Evolutionary conservation across 2,888 invertebrate genomes (phyloP), one percentile per base, ranked within the genome.

Genomic region (Mycalesis mineus): DNA sequence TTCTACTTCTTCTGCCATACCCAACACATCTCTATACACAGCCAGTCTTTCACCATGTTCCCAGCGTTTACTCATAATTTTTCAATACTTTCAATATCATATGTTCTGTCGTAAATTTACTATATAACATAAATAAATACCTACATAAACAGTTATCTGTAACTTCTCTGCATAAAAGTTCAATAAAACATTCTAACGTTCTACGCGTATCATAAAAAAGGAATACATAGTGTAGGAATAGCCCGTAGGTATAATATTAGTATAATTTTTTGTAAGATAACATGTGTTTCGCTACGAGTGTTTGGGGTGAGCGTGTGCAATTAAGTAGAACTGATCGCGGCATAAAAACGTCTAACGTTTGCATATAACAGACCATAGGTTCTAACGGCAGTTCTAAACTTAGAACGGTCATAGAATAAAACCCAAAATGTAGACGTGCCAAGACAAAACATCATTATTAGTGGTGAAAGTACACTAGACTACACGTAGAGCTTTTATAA

Each of bases 341-440:
- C 64, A 69, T 33, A 71, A 73, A 74, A 72, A 68, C 55, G 55
- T 65, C 62, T 69, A 67, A 67, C 63, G 66, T 65, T 58, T 58
- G 60, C 62, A 68, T 69, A 71, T 69, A 71, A 73, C 73, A 62
- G 60, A 67, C 64, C 62, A 67, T 65, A 65, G 68, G 65, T 70
- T 72, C 74, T 75, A 77, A 77, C 76, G 75, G 75, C 58, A 60
- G 59, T 63, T 68, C 70, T 74, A 74, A 74, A 74, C 69, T 66
- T 73, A 74, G 72, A 73, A 68, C 66, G 40, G 52, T 28, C 69
- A 70, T 65, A 72, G 74, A 75, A n/a, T 57, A 57, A 41, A 14
- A 39, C 29, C 14, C 33, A 15, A 14, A 57, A 64, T 22, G 2
- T 33, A 40, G 47, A 58, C 1, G 39, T 15, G 11, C 45, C 15